Percentiles rank a stretch among this genome's conserved stretches.
phyloP scores from a whole-genome alignment of 2,113 vertebrate genomes.

The Phylloscopus trochilus region DNA sequence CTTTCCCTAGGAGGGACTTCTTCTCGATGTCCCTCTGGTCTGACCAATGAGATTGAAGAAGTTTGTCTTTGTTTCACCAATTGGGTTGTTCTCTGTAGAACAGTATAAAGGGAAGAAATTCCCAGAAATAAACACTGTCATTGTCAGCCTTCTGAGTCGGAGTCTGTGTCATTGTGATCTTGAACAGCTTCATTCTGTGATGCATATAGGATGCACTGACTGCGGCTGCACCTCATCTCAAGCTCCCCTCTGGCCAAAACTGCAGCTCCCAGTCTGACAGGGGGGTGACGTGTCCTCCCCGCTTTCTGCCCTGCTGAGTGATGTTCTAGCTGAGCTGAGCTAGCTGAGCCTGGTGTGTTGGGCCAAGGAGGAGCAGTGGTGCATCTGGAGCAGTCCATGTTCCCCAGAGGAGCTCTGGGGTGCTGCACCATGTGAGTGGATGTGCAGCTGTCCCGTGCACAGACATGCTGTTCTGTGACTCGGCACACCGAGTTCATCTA shows the following conservation, averaged over 20 bases:
- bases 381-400: background rate
- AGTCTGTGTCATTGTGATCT: too few species aligned
- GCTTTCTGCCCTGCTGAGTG: background rate
- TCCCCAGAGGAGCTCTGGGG: background rate
- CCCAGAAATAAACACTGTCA: too few species aligned
- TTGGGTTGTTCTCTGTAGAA: too few species aligned
- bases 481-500: rapidly evolving
- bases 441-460: background rate
- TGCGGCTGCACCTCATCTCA: background rate
- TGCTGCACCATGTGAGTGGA: rapidly evolving
- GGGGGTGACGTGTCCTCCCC: rapidly evolving
- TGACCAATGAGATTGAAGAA: too few species aligned
- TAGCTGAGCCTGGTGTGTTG: background rate
- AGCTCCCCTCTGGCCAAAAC: background rate
- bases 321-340: background rate
- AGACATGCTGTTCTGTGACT: rapidly evolving
- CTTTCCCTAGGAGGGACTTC: too few species aligned
- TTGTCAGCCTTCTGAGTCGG: too few species aligned
- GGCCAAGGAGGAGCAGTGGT: background rate
- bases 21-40: too few species aligned
- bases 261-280: background rate
- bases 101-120: too few species aligned
- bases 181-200: too few species aligned
- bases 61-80: too few species aligned
- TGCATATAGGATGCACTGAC: background rate